Evolutionary conservation across 2,888 invertebrate genomes (phyloP).

Genomic region (Spilosoma lubricipeda): DNA sequence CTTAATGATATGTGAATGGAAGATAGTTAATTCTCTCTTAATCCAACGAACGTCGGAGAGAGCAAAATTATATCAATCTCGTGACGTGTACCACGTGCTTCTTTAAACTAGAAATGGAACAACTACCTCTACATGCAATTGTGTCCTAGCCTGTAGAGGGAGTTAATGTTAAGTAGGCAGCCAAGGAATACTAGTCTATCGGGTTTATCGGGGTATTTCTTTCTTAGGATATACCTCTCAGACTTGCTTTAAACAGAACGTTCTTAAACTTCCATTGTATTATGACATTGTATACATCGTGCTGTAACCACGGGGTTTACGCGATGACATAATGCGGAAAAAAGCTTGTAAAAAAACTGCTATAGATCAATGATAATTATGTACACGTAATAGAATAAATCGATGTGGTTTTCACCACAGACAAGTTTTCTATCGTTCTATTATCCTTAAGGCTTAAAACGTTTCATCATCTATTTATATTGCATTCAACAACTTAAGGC

Average conservation of each 20-base stretch:
- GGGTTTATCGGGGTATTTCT: no score
- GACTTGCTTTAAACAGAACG: background rate
- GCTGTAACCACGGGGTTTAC: background rate
- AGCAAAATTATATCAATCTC: no score
- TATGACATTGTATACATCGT: background rate
- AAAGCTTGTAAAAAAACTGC: background rate
- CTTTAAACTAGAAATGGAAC: background rate
- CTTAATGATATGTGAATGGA: no score
- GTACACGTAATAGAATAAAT: conserved; percentile 3
- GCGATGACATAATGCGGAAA: background rate
- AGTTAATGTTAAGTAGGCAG: no score
- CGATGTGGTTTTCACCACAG: conserved; percentile 2
- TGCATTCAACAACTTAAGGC: background rate
- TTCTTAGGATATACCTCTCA: no score
- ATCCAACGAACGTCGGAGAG: no score
- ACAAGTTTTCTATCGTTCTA: conserved; percentile 11
- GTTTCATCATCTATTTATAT: conserved; percentile 9
- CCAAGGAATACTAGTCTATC: background rate
- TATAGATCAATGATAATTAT: background rate
- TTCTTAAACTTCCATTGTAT: background rate
- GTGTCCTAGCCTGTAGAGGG: no score
- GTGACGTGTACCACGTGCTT: background rate
- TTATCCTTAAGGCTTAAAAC: background rate
- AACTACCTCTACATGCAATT: background rate
- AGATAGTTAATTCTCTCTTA: no score